Evolutionary conservation across 2,888 invertebrate species (phyloP), one percentile per base, ranked within the genome.

Genomic region (Exephanes ischioxanthus): DNA sequence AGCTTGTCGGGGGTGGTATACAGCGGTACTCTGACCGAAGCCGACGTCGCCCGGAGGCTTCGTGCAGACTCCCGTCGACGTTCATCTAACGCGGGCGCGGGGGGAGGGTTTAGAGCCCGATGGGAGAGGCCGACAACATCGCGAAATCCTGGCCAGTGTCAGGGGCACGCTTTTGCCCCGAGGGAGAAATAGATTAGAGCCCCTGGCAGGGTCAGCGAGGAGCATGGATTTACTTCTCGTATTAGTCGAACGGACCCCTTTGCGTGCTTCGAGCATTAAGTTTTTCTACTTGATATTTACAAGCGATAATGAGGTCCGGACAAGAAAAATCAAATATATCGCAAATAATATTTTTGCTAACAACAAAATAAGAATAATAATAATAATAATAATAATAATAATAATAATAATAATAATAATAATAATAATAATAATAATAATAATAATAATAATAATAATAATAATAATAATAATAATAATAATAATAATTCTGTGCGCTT

Each of bases 141-240:
- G 85, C 86, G 79, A 84, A 87, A 86, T 80, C 87, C 76, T 77
- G 78, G 84, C 87, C 85, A 89, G 90, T 89, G 93, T 93, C 92
- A 92, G 89, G 89, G 88, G 87, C 93, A 92, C 89, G 90, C 90
- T 90, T 87, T 87, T 88, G 89, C 92, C 93, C 87, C 89, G 86
- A 81, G 91, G 91, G 89, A 88, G 73, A 92, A 90, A 90, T 90
- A 90, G 92, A 92, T 92, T 92, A 92, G 90, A 89, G 89, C 88
- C 89, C 84, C 89, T 87, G 89, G 83, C 76, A 63, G 76, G 75
- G 83, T 85, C 72, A 73, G 67, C 77, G 58, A 55, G 45, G 73
- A 67, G 68, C 63, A 80, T 51, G 14, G 55, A 68, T 83, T 80
- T 80, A 72, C 66, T 70, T 82, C 71, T 78, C 53, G 45, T 30